Evolutionary conservation across 2,888 invertebrate species (phyloP).

Genomic region (Dioctria linearis): DNA sequence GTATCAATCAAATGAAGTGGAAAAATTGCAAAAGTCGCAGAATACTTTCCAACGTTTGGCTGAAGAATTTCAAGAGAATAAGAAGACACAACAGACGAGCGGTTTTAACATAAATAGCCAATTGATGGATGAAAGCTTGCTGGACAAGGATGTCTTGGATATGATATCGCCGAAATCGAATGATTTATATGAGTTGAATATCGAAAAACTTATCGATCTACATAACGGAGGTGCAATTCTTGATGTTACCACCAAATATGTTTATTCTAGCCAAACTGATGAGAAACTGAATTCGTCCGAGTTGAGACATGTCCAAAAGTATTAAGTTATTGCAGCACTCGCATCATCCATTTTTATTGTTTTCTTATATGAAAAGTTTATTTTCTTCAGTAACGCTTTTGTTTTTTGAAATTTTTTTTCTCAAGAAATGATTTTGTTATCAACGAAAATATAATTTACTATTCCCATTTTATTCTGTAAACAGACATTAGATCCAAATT

Average conservation of each 20-base stretch:
- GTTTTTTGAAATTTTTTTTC: too few relatives aligned
- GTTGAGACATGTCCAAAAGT: conserved; percentile 56
- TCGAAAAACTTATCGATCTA: conserved; percentile 58
- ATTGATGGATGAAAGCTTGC: conserved; percentile 44
- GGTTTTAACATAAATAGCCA: conserved; percentile 61
- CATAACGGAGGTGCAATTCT: conserved; percentile 45
- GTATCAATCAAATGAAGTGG: conserved; percentile 58
- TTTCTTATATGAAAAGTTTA: not conserved
- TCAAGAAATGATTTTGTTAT: not conserved
- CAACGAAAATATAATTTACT: conserved; percentile 9
- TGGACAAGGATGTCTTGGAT: conserved; percentile 60
- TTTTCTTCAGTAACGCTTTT: too few relatives aligned
- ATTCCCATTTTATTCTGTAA: conserved; percentile 38
- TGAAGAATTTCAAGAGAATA: conserved; percentile 56
- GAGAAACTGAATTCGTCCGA: conserved; percentile 58
- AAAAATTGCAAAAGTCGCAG: conserved; percentile 45
- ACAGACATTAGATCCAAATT: conserved; percentile 5
- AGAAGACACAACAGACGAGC: conserved; percentile 60
- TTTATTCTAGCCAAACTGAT: conserved; percentile 51
- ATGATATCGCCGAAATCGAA: conserved; percentile 60
- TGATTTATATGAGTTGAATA: conserved; percentile 60
- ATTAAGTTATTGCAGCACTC: conserved; percentile 41
- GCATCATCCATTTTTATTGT: not conserved
- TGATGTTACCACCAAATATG: conserved; percentile 54
- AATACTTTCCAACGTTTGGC: conserved; percentile 32